These are phyloP conservation scores for Holotrichia oblita DNA, from an alignment of 1,140 invertebrate species.

Conservation along the genomic window DNA sequence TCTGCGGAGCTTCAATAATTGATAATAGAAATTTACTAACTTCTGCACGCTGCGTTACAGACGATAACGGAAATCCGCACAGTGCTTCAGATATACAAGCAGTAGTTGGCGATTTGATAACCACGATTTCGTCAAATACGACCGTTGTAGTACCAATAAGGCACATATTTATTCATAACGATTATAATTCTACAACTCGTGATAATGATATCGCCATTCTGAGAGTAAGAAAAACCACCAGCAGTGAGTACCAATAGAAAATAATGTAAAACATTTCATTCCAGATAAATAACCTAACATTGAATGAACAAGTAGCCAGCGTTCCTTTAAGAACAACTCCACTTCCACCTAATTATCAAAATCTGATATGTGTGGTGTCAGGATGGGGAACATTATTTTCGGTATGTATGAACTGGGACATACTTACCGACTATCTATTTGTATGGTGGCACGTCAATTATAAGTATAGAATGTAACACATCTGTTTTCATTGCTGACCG, in stretches of 20 bases:
- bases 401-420: too few species aligned
- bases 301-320: neutral
- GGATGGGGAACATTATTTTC: neutral
- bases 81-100: conserved; percentile 45
- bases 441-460: too few species aligned
- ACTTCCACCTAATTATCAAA: neutral
- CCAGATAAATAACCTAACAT: neutral
- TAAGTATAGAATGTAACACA: too few species aligned
- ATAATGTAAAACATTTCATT: neutral
- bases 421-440: too few species aligned
- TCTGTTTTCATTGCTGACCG: too few species aligned
- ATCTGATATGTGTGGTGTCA: neutral
- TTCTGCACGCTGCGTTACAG: conserved; percentile 68
- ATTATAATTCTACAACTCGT: conserved; percentile 41
- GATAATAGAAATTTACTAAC: conserved; percentile 64
- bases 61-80: conserved; percentile 43
- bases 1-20: conserved; percentile 68
- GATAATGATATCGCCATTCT: conserved; percentile 49
- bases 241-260: neutral
- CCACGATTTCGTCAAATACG: conserved; percentile 6
- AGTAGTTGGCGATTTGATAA: conserved; percentile 46
- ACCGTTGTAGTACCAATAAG: conserved; percentile 42
- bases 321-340: neutral
- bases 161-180: conserved; percentile 43
- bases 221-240: conserved; percentile 41